Percentiles rank a stretch among this genome's conserved stretches.
Conservation (phyloP, 2,888 invertebrate genomes). For the Dolichomitus sp. region DNA sequence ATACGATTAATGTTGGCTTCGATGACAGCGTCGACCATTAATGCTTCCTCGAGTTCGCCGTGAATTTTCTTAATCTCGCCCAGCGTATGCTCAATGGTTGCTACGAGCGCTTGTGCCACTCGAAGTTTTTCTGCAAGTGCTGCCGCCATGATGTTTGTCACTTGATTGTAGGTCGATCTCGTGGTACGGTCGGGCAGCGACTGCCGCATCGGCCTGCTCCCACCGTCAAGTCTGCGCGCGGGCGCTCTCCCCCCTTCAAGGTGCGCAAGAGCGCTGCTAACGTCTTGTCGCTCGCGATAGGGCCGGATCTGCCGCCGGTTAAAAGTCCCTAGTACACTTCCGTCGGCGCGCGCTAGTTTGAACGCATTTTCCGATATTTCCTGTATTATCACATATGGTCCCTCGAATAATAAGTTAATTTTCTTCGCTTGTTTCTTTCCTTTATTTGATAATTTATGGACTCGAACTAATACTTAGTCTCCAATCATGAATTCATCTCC, state of each 20-base stretch:
- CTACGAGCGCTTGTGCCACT: background rate
- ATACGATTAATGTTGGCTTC: background rate
- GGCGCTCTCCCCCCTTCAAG: background rate
- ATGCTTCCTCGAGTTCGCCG: background rate
- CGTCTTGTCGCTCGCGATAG: background rate
- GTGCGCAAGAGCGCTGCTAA: background rate
- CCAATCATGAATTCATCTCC: background rate
- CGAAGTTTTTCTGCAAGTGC: no score
- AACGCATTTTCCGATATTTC: background rate
- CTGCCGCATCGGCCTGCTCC: background rate
- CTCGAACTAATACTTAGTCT: conserved; percentile 9
- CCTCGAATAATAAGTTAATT: conserved; percentile 17
- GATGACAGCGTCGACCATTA: background rate
- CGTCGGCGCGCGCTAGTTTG: background rate
- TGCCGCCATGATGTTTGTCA: no score
- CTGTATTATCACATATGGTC: conserved; percentile 1
- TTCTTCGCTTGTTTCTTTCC: conserved; percentile 26
- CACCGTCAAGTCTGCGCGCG: background rate
- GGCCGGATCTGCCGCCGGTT: conserved; percentile 31
- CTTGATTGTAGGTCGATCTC: background rate
- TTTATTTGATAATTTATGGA: conserved; percentile 33
- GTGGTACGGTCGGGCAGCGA: background rate
- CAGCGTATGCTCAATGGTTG: background rate
- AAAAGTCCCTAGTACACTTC: background rate
- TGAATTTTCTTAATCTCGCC: background rate